Conservation (phyloP, 2,113 vertebrate genomes). For the Butorides virescens region DNA sequence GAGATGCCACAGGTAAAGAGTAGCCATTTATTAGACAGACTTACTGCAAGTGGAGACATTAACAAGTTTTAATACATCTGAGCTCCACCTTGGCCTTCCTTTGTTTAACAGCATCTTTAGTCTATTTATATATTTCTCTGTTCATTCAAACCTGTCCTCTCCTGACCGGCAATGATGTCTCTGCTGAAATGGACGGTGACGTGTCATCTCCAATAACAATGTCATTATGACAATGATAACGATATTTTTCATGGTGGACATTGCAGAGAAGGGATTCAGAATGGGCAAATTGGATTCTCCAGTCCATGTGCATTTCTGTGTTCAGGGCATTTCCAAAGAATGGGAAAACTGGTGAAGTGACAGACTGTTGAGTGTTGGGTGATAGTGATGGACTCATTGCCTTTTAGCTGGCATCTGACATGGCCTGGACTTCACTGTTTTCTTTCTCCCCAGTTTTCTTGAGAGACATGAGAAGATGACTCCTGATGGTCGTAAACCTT, state of each 20-base stretch:
- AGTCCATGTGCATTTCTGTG: neutral
- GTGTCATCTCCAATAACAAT: neutral
- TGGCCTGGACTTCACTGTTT: neutral
- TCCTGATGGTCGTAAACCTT: neutral
- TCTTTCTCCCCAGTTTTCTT: neutral
- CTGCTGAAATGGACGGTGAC: neutral
- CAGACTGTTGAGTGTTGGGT: neutral
- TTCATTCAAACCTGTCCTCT: neutral
- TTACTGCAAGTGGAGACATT: neutral
- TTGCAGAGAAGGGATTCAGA: neutral
- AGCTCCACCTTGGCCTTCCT: neutral
- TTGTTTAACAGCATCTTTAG: neutral
- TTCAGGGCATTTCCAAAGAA: neutral
- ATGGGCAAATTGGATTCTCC: neutral
- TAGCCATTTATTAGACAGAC: neutral
- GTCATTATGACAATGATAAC: neutral
- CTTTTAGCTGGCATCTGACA: neutral
- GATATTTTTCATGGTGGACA: neutral
- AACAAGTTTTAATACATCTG: neutral
- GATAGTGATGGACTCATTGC: neutral
- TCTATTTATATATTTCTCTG: neutral
- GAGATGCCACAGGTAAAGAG: neutral
- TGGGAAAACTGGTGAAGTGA: neutral
- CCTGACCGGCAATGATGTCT: neutral
- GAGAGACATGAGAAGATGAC: neutral